Conservation (phyloP, 2,113 vertebrate genomes). For the Sinocyclocheilus anophthalmus region DNA sequence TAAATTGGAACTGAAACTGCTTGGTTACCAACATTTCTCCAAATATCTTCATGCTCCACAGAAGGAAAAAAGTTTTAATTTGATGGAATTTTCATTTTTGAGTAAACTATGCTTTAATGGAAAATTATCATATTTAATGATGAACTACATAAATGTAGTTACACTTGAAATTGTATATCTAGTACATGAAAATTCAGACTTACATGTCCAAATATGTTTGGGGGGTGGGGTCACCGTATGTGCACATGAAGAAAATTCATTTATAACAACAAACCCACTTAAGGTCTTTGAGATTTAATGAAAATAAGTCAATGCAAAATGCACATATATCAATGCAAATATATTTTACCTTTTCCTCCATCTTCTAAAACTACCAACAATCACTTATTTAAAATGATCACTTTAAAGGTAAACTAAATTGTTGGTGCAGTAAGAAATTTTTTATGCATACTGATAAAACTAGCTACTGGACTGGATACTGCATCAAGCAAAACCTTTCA, state of each 20-base stretch:
- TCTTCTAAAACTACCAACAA: not conserved
- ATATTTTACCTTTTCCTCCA: conserved; percentile 9
- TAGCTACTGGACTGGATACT: not conserved
- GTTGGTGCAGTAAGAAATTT: not conserved
- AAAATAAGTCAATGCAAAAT: conserved; percentile 3
- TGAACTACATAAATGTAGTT: not conserved
- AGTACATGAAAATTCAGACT: not conserved
- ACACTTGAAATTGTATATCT: no score
- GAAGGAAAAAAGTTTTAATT: not conserved
- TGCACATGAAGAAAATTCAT: not conserved
- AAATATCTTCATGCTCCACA: not conserved
- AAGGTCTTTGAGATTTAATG: conserved; percentile 4
- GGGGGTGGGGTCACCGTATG: not conserved
- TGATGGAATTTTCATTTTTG: not conserved
- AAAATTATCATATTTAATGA: not conserved
- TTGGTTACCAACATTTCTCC: not conserved
- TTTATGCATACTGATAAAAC: not conserved
- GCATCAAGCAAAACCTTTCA: not conserved
- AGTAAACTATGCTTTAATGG: not conserved
- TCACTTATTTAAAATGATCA: not conserved
- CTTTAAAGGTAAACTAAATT: not conserved
- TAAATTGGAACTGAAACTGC: no score
- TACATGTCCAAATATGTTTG: not conserved
- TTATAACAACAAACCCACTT: not conserved
- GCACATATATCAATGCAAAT: conserved; percentile 21